phyloP scores from a whole-genome alignment of 1,140 invertebrate species.

The Magallana ariakensis region DNA sequence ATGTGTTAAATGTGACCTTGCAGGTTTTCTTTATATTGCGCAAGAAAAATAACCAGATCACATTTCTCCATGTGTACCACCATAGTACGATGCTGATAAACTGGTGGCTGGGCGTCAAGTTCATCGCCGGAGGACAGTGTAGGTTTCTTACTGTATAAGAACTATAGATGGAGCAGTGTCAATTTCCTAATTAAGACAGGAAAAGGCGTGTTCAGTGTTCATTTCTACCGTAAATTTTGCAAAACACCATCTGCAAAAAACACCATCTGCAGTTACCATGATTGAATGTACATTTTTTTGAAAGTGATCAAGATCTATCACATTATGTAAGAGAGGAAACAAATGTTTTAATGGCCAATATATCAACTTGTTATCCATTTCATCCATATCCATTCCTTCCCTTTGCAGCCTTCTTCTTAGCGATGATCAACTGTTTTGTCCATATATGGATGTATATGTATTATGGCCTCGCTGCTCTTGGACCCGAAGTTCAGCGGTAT shows the following conservation, averaged over 20 bases:
- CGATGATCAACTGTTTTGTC: conserved; percentile 74
- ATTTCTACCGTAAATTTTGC: too few species aligned
- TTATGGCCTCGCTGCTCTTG: conserved; percentile 84
- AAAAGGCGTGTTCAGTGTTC: too few species aligned
- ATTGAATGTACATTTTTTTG: too few species aligned
- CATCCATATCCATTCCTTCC: neutral
- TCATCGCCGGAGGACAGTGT: conserved; percentile 91
- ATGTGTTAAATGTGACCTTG: neutral
- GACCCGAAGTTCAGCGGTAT: conserved; percentile 72
- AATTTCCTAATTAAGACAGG: too few species aligned
- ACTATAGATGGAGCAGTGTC: too few species aligned
- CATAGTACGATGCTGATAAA: conserved; percentile 83
- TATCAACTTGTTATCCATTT: too few species aligned
- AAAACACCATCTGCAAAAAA: too few species aligned
- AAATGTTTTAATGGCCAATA: too few species aligned
- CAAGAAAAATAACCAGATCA: conserved; percentile 90
- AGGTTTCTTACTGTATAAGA: conserved; percentile 52
- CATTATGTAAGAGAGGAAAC: too few species aligned
- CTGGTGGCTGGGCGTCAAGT: conserved; percentile 98
- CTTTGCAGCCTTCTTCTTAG: conserved; percentile 72
- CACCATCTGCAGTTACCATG: too few species aligned
- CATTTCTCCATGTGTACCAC: conserved; percentile 93
- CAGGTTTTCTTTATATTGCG: conserved; percentile 90
- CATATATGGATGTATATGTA: conserved; percentile 88
- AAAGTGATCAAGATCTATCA: too few species aligned